Evolutionary conservation across 2,797 vertebrate species (phyloP), one percentile per base, ranked within the genome.

Genomic region (Remorina albescens): DNA sequence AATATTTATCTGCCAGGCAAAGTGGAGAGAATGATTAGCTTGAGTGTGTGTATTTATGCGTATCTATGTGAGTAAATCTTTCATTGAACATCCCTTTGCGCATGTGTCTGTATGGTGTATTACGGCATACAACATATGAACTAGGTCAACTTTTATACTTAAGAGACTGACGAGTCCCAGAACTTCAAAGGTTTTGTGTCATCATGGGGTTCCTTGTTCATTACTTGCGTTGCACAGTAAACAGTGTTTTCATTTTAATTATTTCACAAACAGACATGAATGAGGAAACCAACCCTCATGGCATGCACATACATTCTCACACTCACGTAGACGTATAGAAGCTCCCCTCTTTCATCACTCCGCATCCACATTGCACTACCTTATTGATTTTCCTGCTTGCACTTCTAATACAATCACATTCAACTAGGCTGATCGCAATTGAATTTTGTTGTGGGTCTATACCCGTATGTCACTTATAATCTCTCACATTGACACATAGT

Each of bases 1-100:
- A 92, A 92, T 91, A 90, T 90, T 89, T 87, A 89, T 92, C 86
- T 86, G 82, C 84, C 34, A 86, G 83, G 87, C 88, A 91, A 91
- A 91, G 84, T 85, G 83, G 55, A 88, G 80, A 71, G 75, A 86
- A 81, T 90, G 85, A 92, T 91, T 90, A 91, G 79, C 75, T 83
- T 53, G 26, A 64, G 72, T n/a, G 37, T 19, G n/a, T 15, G 30
- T 51, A 76, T 23, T 44, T 36, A 51, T 36, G 61, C 11, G 51
- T 53, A 53, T 74, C 47, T 21, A 19, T 62, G 78, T 61, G 55
- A 37, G 58, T 46, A 18, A 44, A n/a, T 44, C 5, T 41, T 49
- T 72, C 64, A 51, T 55, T 46, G 60, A 76, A 57, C 53, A 65
- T 54, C 41, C 67, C 50, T 83, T 66, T 74, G 60, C 78, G 66